Conservation (phyloP, 2,888 invertebrate species). For the Hypena proboscidalis region DNA sequence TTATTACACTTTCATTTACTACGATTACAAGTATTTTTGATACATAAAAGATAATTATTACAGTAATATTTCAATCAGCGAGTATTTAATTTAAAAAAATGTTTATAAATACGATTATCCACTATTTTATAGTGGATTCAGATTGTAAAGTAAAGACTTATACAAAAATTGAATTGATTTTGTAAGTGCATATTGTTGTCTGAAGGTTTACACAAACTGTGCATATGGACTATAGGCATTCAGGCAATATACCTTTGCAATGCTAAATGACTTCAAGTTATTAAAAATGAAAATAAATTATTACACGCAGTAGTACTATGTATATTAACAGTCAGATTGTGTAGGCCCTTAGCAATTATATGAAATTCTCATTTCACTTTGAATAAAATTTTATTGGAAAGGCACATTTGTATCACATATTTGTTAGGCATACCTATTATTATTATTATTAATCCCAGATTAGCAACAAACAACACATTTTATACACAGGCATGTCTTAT, state of each 20-base stretch:
- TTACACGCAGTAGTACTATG: too few species aligned
- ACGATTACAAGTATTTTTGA: constrained; percentile 36
- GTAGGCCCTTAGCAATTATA: constrained; percentile 8
- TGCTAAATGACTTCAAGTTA: too few species aligned
- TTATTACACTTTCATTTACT: constrained; percentile 62
- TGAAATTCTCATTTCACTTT: constrained; percentile 21
- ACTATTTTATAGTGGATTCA: constrained; percentile 62
- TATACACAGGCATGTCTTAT: constrained; percentile 27
- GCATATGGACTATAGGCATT: too few species aligned
- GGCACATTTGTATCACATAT: constrained; percentile 46
- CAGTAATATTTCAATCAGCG: constrained; percentile 52
- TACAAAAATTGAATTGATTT: constrained; percentile 5
- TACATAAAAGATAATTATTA: constrained; percentile 35
- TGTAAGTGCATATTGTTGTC: too few species aligned
- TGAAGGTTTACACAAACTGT: neutral
- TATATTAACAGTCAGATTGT: too few species aligned
- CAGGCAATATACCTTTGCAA: too few species aligned
- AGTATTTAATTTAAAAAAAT: constrained; percentile 56
- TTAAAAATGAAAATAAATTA: too few species aligned
- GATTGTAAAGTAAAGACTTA: constrained; percentile 27
- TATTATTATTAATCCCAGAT: constrained; percentile 3
- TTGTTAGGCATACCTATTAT: constrained; percentile 27
- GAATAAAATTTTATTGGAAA: constrained; percentile 20
- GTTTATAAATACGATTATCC: constrained; percentile 41
- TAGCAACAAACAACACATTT: constrained; percentile 20